Base-by-base conservation (phyloP, 2,113 vertebrate species). In the Budorcas taxicolor region DNA sequence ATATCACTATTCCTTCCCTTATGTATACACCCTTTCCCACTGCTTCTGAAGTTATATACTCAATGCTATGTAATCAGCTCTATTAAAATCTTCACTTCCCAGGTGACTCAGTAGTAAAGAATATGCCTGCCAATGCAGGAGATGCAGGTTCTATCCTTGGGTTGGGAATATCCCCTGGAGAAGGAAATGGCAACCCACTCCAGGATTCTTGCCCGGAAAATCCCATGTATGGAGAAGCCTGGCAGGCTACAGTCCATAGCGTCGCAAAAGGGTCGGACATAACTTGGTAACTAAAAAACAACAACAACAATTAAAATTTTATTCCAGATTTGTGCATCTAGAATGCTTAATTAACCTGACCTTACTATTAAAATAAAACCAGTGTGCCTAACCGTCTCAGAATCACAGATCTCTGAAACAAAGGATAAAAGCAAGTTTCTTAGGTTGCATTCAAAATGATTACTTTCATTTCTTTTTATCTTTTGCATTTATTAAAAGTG, bases 401-500 rank as follows among this genome's bases (percentile, higher is more conserved):
- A 86, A 90, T 86, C 36, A 78, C 1, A 78, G 29, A 52, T 90
- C 11, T 95, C 64, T 91, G 40, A 84, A 95, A 78, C 47, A 95
- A 93, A 80, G 57, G 2, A 96, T 91, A 90, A 25, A 81, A 58
- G 15, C 23, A 87, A 81, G 11, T 64, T 43, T 93, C 31, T 89
- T 62, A 7, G 21, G 27, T 52, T 93, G 53, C 4, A 91, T 67
- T 92, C 25, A 93, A 92, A 90, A 90, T 78, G 5, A 90, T 17
- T 36, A 60, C 14, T 78, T 45, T 94, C 16, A 9, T 55, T 86
- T 97, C 12, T 86, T 50, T 57, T 52, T 16, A 17, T 58, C 71
- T 76, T 88, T 92, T 93, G 23, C 16, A 85, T 62, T 92, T 94
- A 84, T 86, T 84, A 93, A 83, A 86, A 80, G 87, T 84, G 12